These are phyloP conservation scores for Castor canadensis DNA, from an alignment of 2,113 vertebrate species.

Conservation along the genomic window DNA sequence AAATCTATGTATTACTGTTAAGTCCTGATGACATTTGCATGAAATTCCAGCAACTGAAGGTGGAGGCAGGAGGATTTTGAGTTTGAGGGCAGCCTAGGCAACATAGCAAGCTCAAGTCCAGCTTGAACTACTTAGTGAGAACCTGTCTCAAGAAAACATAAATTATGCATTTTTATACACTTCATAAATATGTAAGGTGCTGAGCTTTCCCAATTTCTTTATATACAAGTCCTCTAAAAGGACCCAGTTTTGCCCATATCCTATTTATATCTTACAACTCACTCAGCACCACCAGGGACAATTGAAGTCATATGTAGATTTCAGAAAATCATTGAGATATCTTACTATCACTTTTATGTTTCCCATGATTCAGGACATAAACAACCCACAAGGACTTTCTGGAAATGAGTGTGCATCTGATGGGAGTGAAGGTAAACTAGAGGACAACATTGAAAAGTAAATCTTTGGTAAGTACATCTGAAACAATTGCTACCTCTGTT, in stretches of 20 bases:
- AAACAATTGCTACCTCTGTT: not conserved
- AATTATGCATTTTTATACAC: not conserved
- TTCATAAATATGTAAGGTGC: too few species aligned
- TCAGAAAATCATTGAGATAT: not conserved
- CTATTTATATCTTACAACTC: not conserved
- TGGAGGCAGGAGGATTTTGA: not conserved
- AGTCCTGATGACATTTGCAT: not conserved
- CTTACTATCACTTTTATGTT: not conserved
- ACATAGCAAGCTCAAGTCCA: too few species aligned
- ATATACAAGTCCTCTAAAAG: not conserved
- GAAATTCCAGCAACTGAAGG: not conserved
- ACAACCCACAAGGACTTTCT: not conserved
- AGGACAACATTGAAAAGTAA: not conserved
- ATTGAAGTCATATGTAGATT: not conserved
- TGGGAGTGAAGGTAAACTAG: not conserved
- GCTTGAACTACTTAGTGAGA: too few species aligned
- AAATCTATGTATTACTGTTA: not conserved
- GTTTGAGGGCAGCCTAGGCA: too few species aligned
- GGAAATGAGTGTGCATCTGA: not conserved
- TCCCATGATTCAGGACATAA: not conserved
- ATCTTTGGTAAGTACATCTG: not conserved
- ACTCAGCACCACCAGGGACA: not conserved
- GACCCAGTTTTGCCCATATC: not conserved
- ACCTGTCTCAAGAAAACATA: not conserved
- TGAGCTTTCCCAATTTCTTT: not conserved